phyloP scores from a whole-genome alignment of 2,888 invertebrate genomes.

The Xanthia togata region DNA sequence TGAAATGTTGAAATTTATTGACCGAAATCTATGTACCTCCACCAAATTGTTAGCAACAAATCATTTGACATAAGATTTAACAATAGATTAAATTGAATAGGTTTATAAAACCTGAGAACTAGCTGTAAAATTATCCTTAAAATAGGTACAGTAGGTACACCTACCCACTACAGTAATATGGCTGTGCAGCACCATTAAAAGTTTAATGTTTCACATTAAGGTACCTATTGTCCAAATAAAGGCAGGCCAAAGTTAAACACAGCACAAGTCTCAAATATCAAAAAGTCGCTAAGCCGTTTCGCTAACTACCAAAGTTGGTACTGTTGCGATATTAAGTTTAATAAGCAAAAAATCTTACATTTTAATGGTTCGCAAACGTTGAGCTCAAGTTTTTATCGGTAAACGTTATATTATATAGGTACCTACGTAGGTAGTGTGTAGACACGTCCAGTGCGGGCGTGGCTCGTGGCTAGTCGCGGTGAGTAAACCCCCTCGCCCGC shows the following conservation, averaged over 20 bases:
- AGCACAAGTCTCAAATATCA: conserved; percentile 46
- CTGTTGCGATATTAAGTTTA: conserved; percentile 33
- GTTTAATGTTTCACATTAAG: conserved; percentile 41
- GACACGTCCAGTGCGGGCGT: conserved; percentile 48
- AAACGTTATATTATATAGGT: conserved; percentile 40
- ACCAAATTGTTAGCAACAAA: conserved; percentile 4
- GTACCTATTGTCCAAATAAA: conserved; percentile 44
- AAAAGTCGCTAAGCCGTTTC: conserved; percentile 43
- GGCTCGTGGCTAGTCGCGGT: conserved; percentile 49
- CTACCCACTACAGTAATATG: background rate
- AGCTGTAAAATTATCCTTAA: background rate
- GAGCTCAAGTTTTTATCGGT: conserved; percentile 52
- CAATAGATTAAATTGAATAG: background rate
- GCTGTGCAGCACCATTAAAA: conserved; percentile 28
- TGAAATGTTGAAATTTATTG: background rate
- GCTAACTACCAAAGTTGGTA: conserved; percentile 51
- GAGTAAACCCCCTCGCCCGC: conserved; percentile 64
- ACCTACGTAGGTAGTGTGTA: conserved; percentile 19
- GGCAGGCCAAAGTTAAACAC: conserved; percentile 26
- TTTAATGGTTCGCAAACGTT: conserved; percentile 49
- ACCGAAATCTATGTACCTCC: background rate
- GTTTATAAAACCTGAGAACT: background rate
- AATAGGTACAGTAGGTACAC: background rate
- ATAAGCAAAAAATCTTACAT: conserved; percentile 48
- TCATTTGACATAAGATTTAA: background rate